These are phyloP conservation scores for Morus bassanus DNA, from an alignment of 2,797 vertebrate species.

Conservation along the genomic window DNA sequence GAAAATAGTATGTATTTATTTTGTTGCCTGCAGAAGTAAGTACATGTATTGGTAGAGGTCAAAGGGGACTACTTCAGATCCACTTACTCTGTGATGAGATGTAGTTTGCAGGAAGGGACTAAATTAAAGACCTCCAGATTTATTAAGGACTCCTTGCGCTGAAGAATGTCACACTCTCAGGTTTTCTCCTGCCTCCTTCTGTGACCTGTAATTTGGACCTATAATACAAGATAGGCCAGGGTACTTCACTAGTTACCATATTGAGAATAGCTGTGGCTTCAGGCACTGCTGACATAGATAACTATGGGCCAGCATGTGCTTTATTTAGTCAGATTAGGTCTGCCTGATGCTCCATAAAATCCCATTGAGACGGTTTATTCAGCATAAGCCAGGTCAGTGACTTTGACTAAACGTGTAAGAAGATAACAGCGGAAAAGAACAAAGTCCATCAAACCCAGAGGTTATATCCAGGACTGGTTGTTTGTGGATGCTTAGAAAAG, in stretches of 20 bases:
- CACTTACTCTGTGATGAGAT: neutral
- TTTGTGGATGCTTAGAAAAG: neutral
- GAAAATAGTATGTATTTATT: neutral
- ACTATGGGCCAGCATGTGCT: neutral
- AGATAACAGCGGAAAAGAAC: neutral
- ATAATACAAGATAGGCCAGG: neutral
- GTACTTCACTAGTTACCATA: neutral
- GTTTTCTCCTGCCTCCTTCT: neutral
- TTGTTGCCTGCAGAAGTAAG: neutral
- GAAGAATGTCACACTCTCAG: neutral
- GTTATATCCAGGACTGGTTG: neutral
- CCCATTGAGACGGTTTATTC: neutral
- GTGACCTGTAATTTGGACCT: neutral
- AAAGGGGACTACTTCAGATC: neutral
- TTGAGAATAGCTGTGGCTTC: neutral
- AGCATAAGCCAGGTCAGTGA: neutral
- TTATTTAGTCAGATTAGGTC: constrained; percentile 8
- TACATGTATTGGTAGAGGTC: neutral
- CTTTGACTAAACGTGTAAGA: neutral
- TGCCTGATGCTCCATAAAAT: neutral
- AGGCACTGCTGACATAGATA: neutral
- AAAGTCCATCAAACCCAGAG: neutral
- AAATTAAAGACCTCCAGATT: neutral
- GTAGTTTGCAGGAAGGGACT: neutral
- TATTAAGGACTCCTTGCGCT: neutral